A percentile compares a stretch with the other conserved stretches of the same genome.
These are phyloP conservation scores for Willisornis vidua DNA, from an alignment of 2,113 vertebrate genomes.

Conservation along the genomic window DNA sequence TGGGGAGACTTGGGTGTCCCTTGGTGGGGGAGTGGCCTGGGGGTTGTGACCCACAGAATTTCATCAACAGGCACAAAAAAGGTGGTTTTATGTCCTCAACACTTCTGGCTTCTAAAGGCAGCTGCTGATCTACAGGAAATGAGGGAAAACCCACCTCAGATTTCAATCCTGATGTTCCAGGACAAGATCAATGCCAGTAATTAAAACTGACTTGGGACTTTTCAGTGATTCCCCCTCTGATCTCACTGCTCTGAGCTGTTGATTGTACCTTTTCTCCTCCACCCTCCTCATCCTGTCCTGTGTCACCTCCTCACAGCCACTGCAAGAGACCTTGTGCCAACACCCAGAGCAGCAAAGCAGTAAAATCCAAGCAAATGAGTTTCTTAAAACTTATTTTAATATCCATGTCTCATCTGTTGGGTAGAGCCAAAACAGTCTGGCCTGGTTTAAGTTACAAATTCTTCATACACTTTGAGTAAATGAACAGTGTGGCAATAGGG, in stretches of 20 bases:
- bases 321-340: neutral
- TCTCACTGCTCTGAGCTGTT: neutral
- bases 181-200: neutral
- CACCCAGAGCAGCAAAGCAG: slow-evolving; percentile 26
- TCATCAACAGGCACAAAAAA: neutral
- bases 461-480: slow-evolving; percentile 76
- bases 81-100: neutral
- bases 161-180: neutral
- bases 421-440: slow-evolving; percentile 74
- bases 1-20: fast-evolving
- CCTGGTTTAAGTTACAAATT: slow-evolving; percentile 79
- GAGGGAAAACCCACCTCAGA: neutral
- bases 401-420: slow-evolving; percentile 71
- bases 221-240: fast-evolving
- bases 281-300: neutral
- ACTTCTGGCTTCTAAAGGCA: neutral
- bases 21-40: fast-evolving
- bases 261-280: neutral
- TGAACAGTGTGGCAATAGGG: slow-evolving; percentile 72
- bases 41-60: neutral
- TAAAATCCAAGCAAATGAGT: slow-evolving; percentile 54
- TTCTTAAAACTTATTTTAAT: slow-evolving; percentile 83
- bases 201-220: neutral
- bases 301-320: neutral
- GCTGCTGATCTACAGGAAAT: neutral